These are phyloP conservation scores for Rhodinocichla rosea DNA, from an alignment of 2,113 vertebrate species.

Conservation along the genomic window DNA sequence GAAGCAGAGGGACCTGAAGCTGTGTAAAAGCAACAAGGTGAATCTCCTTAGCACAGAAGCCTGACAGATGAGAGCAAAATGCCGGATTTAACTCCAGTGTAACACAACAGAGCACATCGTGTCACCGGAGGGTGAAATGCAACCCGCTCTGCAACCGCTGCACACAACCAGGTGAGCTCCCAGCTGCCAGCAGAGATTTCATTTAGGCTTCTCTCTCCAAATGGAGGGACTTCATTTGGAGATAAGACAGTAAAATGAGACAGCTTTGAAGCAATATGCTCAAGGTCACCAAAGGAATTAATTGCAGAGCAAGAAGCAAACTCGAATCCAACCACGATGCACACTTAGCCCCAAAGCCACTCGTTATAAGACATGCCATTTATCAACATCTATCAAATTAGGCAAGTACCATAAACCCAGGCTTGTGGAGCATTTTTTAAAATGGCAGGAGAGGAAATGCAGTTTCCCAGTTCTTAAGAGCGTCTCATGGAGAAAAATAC, in stretches of 20 bases:
- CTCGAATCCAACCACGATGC: neutral
- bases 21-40: conserved; percentile 51
- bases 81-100: neutral
- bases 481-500: neutral
- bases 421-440: neutral
- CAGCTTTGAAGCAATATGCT: neutral
- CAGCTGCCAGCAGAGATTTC: neutral
- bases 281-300: conserved; percentile 40
- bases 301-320: conserved; percentile 5
- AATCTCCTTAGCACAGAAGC: conserved; percentile 24
- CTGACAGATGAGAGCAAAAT: conserved; percentile 43
- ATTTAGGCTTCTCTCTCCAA: neutral
- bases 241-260: neutral
- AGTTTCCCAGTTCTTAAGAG: neutral
- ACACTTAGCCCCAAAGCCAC: conserved; percentile 7
- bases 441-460: neutral
- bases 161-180: neutral
- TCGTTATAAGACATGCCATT: neutral
- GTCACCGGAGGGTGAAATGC: neutral
- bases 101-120: neutral
- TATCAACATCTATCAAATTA: conserved; percentile 44
- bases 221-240: neutral
- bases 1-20: conserved; percentile 40
- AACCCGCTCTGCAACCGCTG: neutral
- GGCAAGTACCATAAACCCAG: neutral